Base-by-base conservation (phyloP, 2,888 invertebrate species). In the Agrochola lychnidis region DNA sequence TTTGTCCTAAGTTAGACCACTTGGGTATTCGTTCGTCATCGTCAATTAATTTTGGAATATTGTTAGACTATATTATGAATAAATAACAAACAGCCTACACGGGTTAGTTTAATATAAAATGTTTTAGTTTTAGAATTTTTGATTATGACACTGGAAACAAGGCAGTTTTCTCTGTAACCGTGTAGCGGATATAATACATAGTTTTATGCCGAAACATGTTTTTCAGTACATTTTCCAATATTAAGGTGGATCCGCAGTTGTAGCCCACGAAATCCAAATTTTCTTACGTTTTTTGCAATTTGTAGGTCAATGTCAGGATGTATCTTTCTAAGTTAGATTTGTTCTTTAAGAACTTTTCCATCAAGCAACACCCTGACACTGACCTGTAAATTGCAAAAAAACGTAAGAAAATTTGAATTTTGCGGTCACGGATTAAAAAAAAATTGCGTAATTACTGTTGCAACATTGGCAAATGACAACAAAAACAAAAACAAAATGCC, bases 11-110 rank as follows among this genome's bases (percentile, higher is more conserved):
- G 48, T 72, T 53, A 36, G 14, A 51, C 36, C 70, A 16, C 16
- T 75, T 48, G 40, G 57, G 62, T 53, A 51, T 56, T 73, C 7
- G 25, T 48, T 62, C n/a, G 61, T 61, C 36, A 57, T 59, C 9
- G 6, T 3, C 19, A 73, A 78, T 67, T 67, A 70, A 48, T 59
- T 48, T 70, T 9, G 4, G 7, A 59, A 64, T 48, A 48, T n/a
- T 70, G 30, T 36, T 30, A 14, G 9, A 22, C 10, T 66, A 16
- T 66, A 16, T 51, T 42, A 14, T 42, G 2, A 30, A 51, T 48
- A 30, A 30, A 30, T 30, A 30, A 30, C 30, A 30, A 30, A 7
- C 4, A 48, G 6, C 22, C 19, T 74, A 12, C 3, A 16, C 10
- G 14, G 12, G 1, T 9, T 51, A 51, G 22, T 51, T 22, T 51